Evolutionary conservation across 2,113 vertebrate genomes (phyloP), one percentile per base, ranked within the genome.

Genomic region (Trinectes maculatus): DNA sequence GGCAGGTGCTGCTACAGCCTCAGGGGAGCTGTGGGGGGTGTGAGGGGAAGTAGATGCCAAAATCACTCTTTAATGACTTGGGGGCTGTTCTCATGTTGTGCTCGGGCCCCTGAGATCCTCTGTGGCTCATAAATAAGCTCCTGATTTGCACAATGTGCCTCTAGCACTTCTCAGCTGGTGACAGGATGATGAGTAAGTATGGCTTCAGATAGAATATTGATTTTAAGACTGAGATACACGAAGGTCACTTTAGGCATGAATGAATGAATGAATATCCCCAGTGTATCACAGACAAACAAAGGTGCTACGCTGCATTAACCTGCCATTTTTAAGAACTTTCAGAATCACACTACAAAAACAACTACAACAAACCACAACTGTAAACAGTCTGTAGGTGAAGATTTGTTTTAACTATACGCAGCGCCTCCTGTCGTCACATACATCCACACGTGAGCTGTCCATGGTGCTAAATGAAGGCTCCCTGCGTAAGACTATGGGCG

Each of bases 1-100:
- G 83, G 90, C 90, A 91, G 92, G 92, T 92, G 89, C 73, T 82
- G 57, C 68, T 42, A 22, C 6, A 24, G 67, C 70, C 83, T 82
- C 83, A 8, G 8, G 81, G 82, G 90, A 77, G 49, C 37, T 9
- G 13, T 9, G n/a, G 28, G 16, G 49, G 31, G 37, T 13, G 24
- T 15, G 74, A 61, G 71, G 65, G 78, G 72, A 73, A 55, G 81
- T 71, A 74, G 71, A 86, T 77, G 81, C 83, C 86, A 82, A 85
- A 92, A 92, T 92, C 88, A 79, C 78, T 89, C 86, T 88, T 89
- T 93, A 89, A 93, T 93, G 90, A 89, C 85, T 85, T 18, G 44
- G 71, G 75, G 77, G 73, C 57, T 52, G 81, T 28, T 77, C 57
- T 53, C 46, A 5, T 79, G 87, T 84, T 42, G 66, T 67, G 73